These are phyloP conservation scores for Centroberyx gerrardi DNA, from an alignment of 2,797 vertebrate genomes.

Conservation along the genomic window DNA sequence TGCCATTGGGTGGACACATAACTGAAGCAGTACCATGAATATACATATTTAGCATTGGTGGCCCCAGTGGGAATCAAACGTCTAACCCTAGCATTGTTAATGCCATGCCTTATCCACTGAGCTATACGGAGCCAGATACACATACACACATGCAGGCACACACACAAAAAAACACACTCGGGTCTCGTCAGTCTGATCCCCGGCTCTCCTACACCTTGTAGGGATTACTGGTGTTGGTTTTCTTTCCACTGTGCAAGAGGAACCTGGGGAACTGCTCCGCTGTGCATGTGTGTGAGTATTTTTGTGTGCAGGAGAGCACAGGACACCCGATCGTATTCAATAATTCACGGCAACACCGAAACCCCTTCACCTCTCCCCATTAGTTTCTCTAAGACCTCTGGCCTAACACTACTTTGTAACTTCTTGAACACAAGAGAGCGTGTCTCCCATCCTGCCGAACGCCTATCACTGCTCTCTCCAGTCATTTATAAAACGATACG, in stretches of 20 bases:
- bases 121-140: constrained; percentile 10
- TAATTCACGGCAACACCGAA: constrained; percentile 82
- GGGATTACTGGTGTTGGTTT: constrained; percentile 86
- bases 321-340: constrained; percentile 84
- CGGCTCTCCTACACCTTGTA: constrained; percentile 63
- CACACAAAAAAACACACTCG: constrained; percentile 20
- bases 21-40: too few relatives aligned
- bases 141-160: neutral
- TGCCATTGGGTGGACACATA: neutral
- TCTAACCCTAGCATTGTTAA: too few relatives aligned
- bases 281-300: constrained; percentile 38
- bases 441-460: constrained; percentile 36
- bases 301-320: constrained; percentile 57
- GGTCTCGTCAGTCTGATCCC: constrained; percentile 34
- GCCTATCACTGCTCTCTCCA: constrained; percentile 19
- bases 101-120: neutral
- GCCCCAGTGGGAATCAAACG: too few relatives aligned
- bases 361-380: constrained; percentile 77
- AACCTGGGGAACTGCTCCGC: constrained; percentile 59
- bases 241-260: constrained; percentile 85
- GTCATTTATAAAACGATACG: neutral
- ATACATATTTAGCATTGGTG: too few relatives aligned
- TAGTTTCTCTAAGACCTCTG: constrained; percentile 80
- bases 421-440: constrained; percentile 72
- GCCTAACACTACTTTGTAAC: constrained; percentile 78